Evolutionary conservation across 2,888 invertebrate genomes (phyloP).

Genomic region (Andrena chrysosceles): DNA sequence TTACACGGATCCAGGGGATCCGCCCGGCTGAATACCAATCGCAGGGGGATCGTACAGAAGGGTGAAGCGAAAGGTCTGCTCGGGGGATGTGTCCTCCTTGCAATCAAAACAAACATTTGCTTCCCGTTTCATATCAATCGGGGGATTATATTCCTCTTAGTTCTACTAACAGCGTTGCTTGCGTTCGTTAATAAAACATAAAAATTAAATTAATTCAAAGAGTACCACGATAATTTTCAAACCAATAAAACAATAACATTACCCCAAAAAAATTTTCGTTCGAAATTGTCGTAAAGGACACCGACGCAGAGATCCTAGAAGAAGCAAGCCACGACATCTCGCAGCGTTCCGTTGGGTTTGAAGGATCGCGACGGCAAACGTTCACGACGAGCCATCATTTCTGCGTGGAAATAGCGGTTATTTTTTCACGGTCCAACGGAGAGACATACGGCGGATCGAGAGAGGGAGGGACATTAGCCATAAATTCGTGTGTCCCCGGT

Average conservation of each 20-base stretch:
- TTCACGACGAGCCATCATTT: constrained; percentile 60
- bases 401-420: constrained; percentile 47
- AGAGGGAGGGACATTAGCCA: constrained; percentile 74
- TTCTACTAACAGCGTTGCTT: background rate
- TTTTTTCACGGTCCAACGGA: constrained; percentile 49
- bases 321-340: background rate
- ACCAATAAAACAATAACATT: background rate
- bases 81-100: constrained; percentile 36
- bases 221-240: background rate
- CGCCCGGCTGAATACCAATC: constrained; percentile 81
- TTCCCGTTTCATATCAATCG: constrained; percentile 26
- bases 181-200: background rate
- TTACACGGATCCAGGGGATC: constrained; percentile 75
- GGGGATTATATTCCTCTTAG: constrained; percentile 19
- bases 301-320: background rate
- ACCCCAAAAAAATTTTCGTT: too few species aligned
- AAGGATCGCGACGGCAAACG: constrained; percentile 36
- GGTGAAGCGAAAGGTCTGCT: constrained; percentile 40
- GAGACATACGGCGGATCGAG: constrained; percentile 39
- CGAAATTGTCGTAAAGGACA: too few species aligned
- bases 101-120: constrained; percentile 54
- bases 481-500: constrained; percentile 83
- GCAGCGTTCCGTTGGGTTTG: constrained; percentile 11
- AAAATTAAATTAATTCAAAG: too few species aligned
- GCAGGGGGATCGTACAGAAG: constrained; percentile 40